Evolutionary conservation across 1,140 invertebrate genomes (phyloP), one percentile per base, ranked within the genome.

Genomic region (Bombus waltoni): DNA sequence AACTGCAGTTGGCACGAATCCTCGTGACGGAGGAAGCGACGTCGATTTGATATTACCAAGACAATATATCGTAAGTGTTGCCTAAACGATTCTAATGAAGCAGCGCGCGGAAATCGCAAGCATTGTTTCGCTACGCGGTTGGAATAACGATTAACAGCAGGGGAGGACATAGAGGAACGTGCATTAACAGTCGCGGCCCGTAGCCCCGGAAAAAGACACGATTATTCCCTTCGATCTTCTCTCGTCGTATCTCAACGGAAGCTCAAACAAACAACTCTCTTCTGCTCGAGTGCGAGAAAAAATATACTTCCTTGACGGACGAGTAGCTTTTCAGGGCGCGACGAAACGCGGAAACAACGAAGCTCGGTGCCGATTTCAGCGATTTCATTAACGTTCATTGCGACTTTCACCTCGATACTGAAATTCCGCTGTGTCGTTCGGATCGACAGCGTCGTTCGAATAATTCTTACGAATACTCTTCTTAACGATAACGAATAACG

Each of bases 31-130:
- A 28, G 53, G 25, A 68, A 47, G 32, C 78, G 6, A 35, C 22
- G 38, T 65, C 57, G 75, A 62, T 42, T 22, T 32, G 32, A 70
- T 80, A 80, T 68, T 15, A 38, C 22, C 32, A 28, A 80, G 40
- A 28, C 53, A 47, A 85, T 71, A 25, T 22, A 32, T 42, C 35
- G 57, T 18, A 35, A 32, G 70, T 70, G 77, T 44, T 32, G 38
- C 59, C 76, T 81, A 75, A 81, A 81, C 59, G 78, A 85, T 75
- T 81, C 79, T 85, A 85, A 85, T 65, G 71, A 81, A 68, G 78
- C 71, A 38, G 38, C 47, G 84, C 44, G 47, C 78, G 84, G 84
- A 85, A 81, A 85, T 85, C 79, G 84, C 79, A 81, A 74, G 84
- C 84, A 85, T 85, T 85, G 84, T 85, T 75, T 81, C 84, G 35